These are phyloP conservation scores for Porites divaricata DNA, from an alignment of 92 coral and sea anemone genomes.

Conservation along the genomic window DNA sequence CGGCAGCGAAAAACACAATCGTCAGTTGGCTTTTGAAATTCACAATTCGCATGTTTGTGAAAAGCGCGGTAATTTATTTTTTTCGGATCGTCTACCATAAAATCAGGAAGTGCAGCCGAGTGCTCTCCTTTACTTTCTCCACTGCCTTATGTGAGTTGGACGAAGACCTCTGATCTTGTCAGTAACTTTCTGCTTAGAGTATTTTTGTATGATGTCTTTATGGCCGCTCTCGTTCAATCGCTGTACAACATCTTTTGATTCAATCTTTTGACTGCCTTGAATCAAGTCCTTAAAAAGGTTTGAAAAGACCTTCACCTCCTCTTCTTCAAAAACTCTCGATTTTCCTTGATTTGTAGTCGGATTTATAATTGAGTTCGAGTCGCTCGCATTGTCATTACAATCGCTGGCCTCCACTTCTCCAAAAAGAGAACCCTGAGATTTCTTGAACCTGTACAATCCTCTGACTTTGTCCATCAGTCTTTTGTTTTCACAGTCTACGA, in stretches of 20 bases:
- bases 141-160: not conserved
- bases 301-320: not conserved
- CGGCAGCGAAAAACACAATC: too few relatives aligned
- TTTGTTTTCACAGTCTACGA: not conserved
- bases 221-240: not conserved
- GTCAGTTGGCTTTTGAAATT: too few relatives aligned
- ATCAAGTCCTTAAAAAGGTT: slow-evolving; percentile 22
- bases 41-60: too few relatives aligned
- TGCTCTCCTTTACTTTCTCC: slow-evolving; percentile 12
- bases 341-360: slow-evolving; percentile 12
- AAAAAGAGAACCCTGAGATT: too few relatives aligned
- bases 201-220: not conserved
- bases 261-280: slow-evolving; percentile 1
- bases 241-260: not conserved
- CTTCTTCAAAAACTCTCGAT: slow-evolving; percentile 7
- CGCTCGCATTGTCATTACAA: not conserved
- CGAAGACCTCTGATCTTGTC: slow-evolving; percentile 28
- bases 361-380: not conserved
- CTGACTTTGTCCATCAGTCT: not conserved
- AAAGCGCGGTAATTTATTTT: not conserved
- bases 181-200: not conserved
- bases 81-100: not conserved
- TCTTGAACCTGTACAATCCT: too few relatives aligned
- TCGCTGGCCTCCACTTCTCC: too few relatives aligned
- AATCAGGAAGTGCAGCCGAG: too few relatives aligned